Conservation (phyloP, 2,888 invertebrate species). For the Parelbella ahira region DNA sequence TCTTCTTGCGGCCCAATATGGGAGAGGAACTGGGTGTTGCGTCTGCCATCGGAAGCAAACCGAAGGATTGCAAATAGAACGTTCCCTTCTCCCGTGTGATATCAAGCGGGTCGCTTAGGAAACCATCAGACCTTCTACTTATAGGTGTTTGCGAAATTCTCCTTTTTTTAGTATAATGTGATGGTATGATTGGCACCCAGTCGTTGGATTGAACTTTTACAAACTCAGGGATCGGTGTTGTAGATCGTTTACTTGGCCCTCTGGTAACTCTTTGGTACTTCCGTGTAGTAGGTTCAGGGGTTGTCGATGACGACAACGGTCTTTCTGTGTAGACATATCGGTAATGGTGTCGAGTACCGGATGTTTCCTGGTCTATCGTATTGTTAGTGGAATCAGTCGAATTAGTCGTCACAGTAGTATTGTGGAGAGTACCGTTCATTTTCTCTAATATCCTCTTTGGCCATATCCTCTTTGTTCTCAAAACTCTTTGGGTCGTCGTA, state of each 20-base stretch:
- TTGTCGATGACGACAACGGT: conserved; percentile 26
- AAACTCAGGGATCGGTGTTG: conserved; percentile 44
- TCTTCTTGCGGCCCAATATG: conserved; percentile 47
- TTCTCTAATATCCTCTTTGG: conserved; percentile 57
- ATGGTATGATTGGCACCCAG: conserved; percentile 71
- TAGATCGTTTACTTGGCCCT: conserved; percentile 50
- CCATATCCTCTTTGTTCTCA: conserved; percentile 74
- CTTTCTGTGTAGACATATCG: conserved; percentile 45
- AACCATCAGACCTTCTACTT: conserved; percentile 2
- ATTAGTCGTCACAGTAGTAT: conserved; percentile 5
- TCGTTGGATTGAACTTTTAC: conserved; percentile 55
- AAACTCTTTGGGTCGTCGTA: conserved; percentile 54
- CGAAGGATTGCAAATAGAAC: conserved; percentile 59
- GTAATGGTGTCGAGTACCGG: conserved; percentile 44
- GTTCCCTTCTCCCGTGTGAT: conserved; percentile 34
- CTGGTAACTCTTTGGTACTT: conserved; percentile 62
- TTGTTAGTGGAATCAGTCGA: conserved; percentile 40
- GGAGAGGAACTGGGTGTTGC: conserved; percentile 34
- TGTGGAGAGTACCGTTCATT: conserved; percentile 23
- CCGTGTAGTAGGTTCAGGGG: conserved; percentile 44
- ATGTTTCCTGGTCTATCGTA: conserved; percentile 43
- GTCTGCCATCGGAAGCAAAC: conserved; percentile 51
- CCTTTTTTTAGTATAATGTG: conserved; percentile 53
- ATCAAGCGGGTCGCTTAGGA: conserved; percentile 5
- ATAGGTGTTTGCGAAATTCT: conserved; percentile 34